Base-by-base conservation (phyloP, 2,888 invertebrate genomes). In the Alcis repandata region DNA sequence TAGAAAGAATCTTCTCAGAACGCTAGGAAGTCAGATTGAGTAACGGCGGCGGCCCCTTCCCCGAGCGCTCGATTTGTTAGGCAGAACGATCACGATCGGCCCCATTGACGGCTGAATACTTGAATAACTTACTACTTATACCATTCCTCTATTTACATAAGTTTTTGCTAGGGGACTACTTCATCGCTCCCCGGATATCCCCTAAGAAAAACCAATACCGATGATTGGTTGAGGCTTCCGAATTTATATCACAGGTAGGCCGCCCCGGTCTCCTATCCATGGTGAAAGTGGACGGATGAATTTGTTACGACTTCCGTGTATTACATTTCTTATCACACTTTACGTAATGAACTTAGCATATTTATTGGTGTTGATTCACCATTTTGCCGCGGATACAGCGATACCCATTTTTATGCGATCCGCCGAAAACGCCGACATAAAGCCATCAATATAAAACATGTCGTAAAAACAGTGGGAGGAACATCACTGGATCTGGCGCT, bases 361-460 rank as follows among this genome's bases (percentile, higher is more conserved):
- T 70, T 68, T 67, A 61, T 68, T 54, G 57, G 62, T 60, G 62
- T 64, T 64, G 66, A 68, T 67, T 73, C 66, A 56, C 61, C 54
- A 68, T 72, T 68, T 48, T 48, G 45, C 27, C 20, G 57, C 52
- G 49, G 59, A 63, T 59, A 63, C 40, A 60, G 61, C 63, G 58
- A 51, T 65, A 57, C 41, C 52, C 53, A 62, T 52, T 68, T 68
- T 65, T 65, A 63, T 60, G 61, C 45, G 56, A 69, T 56, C 62
- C 67, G 19, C 41, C 41, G 66, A 67, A 68, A 67, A 62, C 57
- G 60, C 27, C 49, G 46, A 57, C 59, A 70, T 64, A 84, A 83
- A 83, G 75, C 78, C 77, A 85, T 85, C 83, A 84, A 85, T 87
- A 84, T 85, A 82, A 85, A 83, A 80, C 78, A 79, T 75, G 80